phyloP scores from a whole-genome alignment of 1,140 invertebrate species.

The Amyelois transitella region DNA sequence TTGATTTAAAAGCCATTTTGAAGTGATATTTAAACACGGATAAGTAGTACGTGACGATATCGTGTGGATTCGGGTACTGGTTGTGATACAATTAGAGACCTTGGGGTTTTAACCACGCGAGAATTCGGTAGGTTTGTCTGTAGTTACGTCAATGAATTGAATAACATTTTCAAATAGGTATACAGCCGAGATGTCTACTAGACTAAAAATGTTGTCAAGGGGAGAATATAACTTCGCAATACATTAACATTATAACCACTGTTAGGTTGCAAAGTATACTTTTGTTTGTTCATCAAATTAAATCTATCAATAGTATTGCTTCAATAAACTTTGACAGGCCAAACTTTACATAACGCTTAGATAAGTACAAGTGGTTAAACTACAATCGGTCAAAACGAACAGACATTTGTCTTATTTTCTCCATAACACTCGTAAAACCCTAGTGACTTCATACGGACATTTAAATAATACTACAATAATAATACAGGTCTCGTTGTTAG shows the following conservation, averaged over 20 bases:
- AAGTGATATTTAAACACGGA: not conserved
- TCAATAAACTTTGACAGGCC: too few species aligned
- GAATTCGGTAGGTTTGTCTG: not conserved
- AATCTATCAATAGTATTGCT: too few species aligned
- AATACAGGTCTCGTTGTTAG: conserved; percentile 36
- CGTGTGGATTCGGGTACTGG: not conserved
- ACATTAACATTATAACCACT: too few species aligned
- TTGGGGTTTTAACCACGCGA: conserved; percentile 44
- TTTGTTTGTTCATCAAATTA: too few species aligned
- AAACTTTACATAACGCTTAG: not conserved
- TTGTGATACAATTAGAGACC: conserved; percentile 56
- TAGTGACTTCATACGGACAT: not conserved
- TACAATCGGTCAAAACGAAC: not conserved
- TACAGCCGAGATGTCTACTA: too few species aligned
- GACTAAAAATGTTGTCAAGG: not conserved
- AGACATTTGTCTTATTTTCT: not conserved
- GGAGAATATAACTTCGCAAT: too few species aligned
- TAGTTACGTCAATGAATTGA: not conserved
- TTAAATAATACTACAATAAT: conserved; percentile 45
- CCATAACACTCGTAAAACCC: not conserved
- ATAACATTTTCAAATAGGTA: too few species aligned
- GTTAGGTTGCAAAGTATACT: too few species aligned
- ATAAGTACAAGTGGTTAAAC: not conserved
- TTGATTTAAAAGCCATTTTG: not conserved
- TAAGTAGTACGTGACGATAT: not conserved